Conservation (phyloP, 1,140 invertebrate species). For the Bicyclus anynana region DNA sequence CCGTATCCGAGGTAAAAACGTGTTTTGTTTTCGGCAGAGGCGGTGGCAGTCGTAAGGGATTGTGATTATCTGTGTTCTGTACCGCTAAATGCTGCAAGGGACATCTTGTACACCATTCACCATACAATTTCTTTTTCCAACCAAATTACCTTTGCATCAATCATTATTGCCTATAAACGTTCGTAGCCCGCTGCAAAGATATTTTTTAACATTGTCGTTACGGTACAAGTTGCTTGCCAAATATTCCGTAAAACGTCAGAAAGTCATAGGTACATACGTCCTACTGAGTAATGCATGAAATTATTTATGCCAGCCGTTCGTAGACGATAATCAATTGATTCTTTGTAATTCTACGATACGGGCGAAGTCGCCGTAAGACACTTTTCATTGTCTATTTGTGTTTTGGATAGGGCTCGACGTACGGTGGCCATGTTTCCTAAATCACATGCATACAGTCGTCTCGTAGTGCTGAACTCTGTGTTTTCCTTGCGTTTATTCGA, state of each 20-base stretch:
- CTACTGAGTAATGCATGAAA: slow-evolving; percentile 73
- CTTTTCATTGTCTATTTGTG: slow-evolving; percentile 69
- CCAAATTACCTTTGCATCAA: slow-evolving; percentile 36
- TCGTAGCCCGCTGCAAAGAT: slow-evolving; percentile 48
- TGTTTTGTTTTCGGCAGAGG: slow-evolving; percentile 75
- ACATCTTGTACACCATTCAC: slow-evolving; percentile 73
- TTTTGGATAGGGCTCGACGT: slow-evolving; percentile 61
- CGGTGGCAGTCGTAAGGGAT: slow-evolving; percentile 73
- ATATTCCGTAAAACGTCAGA: slow-evolving; percentile 77
- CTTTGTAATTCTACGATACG: slow-evolving; percentile 54
- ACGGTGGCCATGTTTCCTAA: slow-evolving; percentile 73
- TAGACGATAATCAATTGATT: slow-evolving; percentile 62
- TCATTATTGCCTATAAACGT: slow-evolving; percentile 39
- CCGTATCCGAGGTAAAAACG: slow-evolving; percentile 91
- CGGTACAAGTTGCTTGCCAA: slow-evolving; percentile 72
- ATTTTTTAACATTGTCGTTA: slow-evolving; percentile 58
- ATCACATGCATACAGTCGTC: slow-evolving; percentile 69
- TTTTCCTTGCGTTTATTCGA: slow-evolving; percentile 52
- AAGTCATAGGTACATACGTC: slow-evolving; percentile 74
- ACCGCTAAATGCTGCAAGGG: slow-evolving; percentile 75
- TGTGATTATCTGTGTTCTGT: slow-evolving; percentile 65
- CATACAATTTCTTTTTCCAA: slow-evolving; percentile 53
- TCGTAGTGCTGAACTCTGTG: slow-evolving; percentile 54
- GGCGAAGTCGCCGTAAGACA: slow-evolving; percentile 49
- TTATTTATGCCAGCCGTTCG: slow-evolving; percentile 69